Evolutionary conservation across 2,797 vertebrate genomes (phyloP).

Genomic region (Helostoma temminkii): DNA sequence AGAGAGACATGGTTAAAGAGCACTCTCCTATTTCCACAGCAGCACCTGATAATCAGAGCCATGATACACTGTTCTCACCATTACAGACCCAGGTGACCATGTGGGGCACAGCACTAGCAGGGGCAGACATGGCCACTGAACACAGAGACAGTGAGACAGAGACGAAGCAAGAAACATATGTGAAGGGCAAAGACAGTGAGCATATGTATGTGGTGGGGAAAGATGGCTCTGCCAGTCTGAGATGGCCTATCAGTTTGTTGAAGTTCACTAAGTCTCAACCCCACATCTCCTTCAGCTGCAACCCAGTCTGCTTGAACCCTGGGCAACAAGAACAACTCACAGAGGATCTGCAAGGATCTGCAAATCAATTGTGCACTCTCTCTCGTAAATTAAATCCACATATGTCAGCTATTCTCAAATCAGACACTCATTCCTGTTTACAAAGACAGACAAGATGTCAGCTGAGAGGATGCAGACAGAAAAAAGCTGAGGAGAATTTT

Average conservation of each 20-base stretch:
- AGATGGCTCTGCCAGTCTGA: slow-evolving; percentile 88
- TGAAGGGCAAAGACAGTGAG: slow-evolving; percentile 8
- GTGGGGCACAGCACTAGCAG: slow-evolving; percentile 31
- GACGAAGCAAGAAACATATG: slow-evolving; percentile 42
- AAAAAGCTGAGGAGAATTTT: slow-evolving; percentile 53
- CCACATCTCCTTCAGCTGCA: slow-evolving; percentile 93
- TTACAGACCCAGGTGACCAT: slow-evolving; percentile 40
- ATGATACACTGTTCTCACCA: slow-evolving; percentile 35
- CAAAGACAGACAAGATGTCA: slow-evolving; percentile 70
- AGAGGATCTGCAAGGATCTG: slow-evolving; percentile 63
- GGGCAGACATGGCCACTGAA: slow-evolving; percentile 31
- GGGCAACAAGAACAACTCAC: slow-evolving; percentile 71
- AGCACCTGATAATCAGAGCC: slow-evolving; percentile 58
- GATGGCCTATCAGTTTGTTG: slow-evolving; percentile 92
- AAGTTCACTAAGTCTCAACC: slow-evolving; percentile 93
- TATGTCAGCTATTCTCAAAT: slow-evolving; percentile 47
- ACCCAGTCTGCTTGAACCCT: slow-evolving; percentile 88
- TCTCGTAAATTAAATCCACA: slow-evolving; percentile 48
- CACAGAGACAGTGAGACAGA: slow-evolving; percentile 61
- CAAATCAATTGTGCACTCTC: slow-evolving; percentile 33
- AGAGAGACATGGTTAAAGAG: slow-evolving; percentile 42
- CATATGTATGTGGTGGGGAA: slow-evolving; percentile 89
- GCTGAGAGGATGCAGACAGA: slow-evolving; percentile 30
- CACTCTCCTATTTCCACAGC: slow-evolving; percentile 52
- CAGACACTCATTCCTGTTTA: slow-evolving; percentile 53